Conservation (phyloP, 2,888 invertebrate species). For the Acleris laterana region DNA sequence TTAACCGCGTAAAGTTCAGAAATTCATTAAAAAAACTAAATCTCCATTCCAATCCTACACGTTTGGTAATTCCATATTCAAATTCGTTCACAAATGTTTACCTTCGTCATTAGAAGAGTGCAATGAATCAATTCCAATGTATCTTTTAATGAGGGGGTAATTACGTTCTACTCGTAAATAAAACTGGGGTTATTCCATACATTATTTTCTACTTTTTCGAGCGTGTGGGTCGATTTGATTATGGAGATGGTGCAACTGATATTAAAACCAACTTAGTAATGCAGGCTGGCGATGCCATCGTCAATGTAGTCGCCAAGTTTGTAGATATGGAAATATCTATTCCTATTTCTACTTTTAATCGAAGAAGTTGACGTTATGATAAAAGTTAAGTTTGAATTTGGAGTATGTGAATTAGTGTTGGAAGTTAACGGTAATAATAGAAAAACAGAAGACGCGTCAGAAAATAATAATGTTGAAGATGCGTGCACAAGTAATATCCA, state of each 20-base stretch:
- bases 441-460: background rate
- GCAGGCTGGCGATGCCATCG: background rate
- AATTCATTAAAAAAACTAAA: constrained; percentile 41
- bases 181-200: constrained; percentile 30
- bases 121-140: constrained; percentile 57
- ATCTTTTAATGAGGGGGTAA: constrained; percentile 52
- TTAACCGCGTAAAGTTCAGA: constrained; percentile 35
- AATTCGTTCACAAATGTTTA: constrained; percentile 46
- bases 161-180: constrained; percentile 42
- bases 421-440: constrained; percentile 4
- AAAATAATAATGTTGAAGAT: background rate
- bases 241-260: constrained; percentile 41
- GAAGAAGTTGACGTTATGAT: constrained; percentile 7
- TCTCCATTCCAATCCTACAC: constrained; percentile 29
- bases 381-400: constrained; percentile 15
- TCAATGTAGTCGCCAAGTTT: background rate
- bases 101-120: constrained; percentile 46
- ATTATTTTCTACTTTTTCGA: constrained; percentile 35
- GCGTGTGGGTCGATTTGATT: constrained; percentile 43
- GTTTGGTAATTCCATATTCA: constrained; percentile 43
- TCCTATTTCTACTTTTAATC: background rate
- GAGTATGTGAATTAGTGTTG: constrained; percentile 21
- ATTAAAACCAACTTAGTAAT: constrained; percentile 10
- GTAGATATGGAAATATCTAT: background rate
- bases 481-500: background rate